Evolutionary conservation across 1,140 invertebrate genomes (phyloP).

Genomic region (Drosophila bifasciata): DNA sequence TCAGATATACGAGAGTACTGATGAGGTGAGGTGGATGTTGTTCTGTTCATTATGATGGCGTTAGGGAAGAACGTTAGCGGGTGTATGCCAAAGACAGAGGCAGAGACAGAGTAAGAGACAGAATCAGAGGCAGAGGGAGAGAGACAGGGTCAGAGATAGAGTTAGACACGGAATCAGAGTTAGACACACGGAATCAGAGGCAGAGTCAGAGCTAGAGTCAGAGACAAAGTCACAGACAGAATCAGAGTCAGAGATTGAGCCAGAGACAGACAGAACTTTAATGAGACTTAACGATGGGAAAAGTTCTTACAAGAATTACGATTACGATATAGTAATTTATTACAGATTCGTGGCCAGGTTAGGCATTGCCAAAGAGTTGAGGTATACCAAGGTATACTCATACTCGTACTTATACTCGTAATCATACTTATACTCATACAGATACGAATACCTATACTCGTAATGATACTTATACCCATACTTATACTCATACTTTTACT

Average conservation of each 20-base stretch:
- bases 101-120: not conserved
- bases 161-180: slow-evolving; percentile 34
- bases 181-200: too few relatives aligned
- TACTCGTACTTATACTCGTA: too few relatives aligned
- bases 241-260: slow-evolving; percentile 13
- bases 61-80: slow-evolving; percentile 21
- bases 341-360: slow-evolving; percentile 8
- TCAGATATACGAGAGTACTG: too few relatives aligned
- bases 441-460: too few relatives aligned
- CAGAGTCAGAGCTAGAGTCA: not conserved
- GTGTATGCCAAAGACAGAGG: not conserved
- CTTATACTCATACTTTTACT: too few relatives aligned
- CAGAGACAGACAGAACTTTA: slow-evolving; percentile 42
- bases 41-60: slow-evolving; percentile 44
- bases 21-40: slow-evolving; percentile 43
- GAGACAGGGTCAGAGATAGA: slow-evolving; percentile 16
- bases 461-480: too few relatives aligned
- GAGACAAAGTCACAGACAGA: too few relatives aligned
- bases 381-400: too few relatives aligned
- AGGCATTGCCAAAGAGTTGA: too few relatives aligned
- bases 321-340: slow-evolving; percentile 55
- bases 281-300: slow-evolving; percentile 65
- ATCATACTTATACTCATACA: too few relatives aligned
- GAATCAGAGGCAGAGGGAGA: slow-evolving; percentile 23
- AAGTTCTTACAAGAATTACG: slow-evolving; percentile 45